A percentile compares a stretch with the other conserved stretches of the same genome.
Conservation (phyloP, 2,888 invertebrate genomes). For the Drosophila testacea region DNA sequence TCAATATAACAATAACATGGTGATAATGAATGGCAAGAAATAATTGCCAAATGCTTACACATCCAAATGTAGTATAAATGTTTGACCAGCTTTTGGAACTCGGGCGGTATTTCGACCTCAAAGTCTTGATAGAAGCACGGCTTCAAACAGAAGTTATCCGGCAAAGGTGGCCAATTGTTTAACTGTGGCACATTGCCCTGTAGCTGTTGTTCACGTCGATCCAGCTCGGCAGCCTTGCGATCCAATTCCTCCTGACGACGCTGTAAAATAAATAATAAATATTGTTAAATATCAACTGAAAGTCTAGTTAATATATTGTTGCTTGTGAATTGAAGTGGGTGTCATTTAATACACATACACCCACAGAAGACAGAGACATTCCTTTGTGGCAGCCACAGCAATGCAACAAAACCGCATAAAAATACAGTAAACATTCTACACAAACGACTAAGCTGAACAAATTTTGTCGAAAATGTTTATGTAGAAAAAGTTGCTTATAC, state of each 20-base stretch:
- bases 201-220: constrained; percentile 95
- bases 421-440: background rate
- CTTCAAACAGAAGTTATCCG: constrained; percentile 95
- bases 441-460: too few relatives aligned
- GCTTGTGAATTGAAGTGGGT: background rate
- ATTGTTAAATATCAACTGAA: background rate
- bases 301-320: background rate
- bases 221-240: constrained; percentile 95
- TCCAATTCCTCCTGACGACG: constrained; percentile 95
- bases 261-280: constrained; percentile 84
- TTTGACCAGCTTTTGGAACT: constrained; percentile 98
- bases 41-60: constrained; percentile 89
- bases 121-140: constrained; percentile 99
- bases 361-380: constrained; percentile 6
- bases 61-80: constrained; percentile 98
- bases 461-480: too few relatives aligned
- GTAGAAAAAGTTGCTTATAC: too few relatives aligned
- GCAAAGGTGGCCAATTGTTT: constrained; percentile 99
- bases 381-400: constrained; percentile 41
- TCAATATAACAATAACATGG: constrained; percentile 26
- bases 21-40: constrained; percentile 8
- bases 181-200: constrained; percentile 88
- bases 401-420: constrained; percentile 44
- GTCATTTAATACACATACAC: constrained; percentile 11
- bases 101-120: constrained; percentile 98